Base-by-base conservation (phyloP, 2,888 invertebrate genomes). In the Phortica okadai region DNA sequence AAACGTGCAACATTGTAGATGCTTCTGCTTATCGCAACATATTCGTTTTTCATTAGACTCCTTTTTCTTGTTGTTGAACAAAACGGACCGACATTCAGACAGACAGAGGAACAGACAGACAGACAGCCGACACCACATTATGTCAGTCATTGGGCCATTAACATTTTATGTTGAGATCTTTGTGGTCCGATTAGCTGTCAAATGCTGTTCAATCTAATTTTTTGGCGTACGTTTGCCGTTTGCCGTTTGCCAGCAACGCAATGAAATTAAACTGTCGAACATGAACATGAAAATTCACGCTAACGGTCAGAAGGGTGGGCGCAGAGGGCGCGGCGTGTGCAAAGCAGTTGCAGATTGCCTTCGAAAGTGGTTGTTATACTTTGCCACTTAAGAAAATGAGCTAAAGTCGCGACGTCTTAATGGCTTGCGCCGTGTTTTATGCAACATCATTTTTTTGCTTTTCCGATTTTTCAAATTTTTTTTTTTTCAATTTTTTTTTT, bases 161-260 rank as follows among this genome's bases (percentile, higher is more conserved):
- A 89, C 89, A 87, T 89, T 89, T 89, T 83, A 88, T 88, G 88
- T 83, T 81, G 78, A 67, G 76, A 78, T 59, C 58, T 16, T 59
- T 59, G 21, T 7, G 21, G 58, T 16, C 76, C 80, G 84, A 85
- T 88, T 85, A 85, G 85, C 88, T 87, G 85, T 88, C 85, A 88
- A 87, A 85, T 88, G 88, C 83, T 87, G 87, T 84, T 85, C 88
- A 87, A 88, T 85, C 85, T 87, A 83, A 85, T 85, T 88, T 87
- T 59, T 59, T 21, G 33, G 33, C 33, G 33, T 33, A 33, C 58
- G 7, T 21, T 21, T 21, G 21, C 21, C 21, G 7, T 21, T 21
- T 21, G 21, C 21, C 21, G 0, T 45, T 45, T 21, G 21, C 21
- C 21, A 21, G 21, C 33, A 33, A 33, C 33, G 33, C 33, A 33